Conservation (phyloP, 1,140 invertebrate species). For the Bombus consobrinus region DNA sequence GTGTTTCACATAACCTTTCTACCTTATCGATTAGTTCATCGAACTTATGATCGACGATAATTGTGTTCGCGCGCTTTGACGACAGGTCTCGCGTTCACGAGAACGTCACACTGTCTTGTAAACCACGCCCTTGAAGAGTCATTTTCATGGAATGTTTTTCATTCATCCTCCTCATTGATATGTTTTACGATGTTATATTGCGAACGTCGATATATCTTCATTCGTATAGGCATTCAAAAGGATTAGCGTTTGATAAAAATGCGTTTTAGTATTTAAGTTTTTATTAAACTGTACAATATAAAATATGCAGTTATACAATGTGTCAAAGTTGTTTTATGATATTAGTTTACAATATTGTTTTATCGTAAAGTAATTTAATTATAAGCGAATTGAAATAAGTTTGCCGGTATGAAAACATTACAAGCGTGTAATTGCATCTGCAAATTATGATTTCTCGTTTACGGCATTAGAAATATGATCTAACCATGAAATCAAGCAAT, state of each 20-base stretch:
- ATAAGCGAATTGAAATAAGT: too few species aligned
- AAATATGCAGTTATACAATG: not conserved
- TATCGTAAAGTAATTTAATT: not conserved
- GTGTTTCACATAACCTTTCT: too few species aligned
- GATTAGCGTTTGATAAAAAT: not conserved
- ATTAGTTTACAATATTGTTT: not conserved
- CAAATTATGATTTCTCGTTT: not conserved
- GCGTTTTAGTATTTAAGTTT: not conserved
- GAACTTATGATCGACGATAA: conserved; percentile 1
- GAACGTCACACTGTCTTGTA: conserved; percentile 59
- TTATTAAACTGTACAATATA: not conserved
- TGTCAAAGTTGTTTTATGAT: not conserved
- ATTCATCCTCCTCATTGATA: not conserved
- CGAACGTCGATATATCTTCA: not conserved
- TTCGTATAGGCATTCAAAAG: not conserved
- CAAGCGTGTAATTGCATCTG: not conserved
- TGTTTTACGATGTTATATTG: not conserved
- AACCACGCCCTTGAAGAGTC: conserved; percentile 59
- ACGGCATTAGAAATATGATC: not conserved
- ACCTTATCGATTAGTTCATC: conserved; percentile 29
- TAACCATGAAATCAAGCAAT: not conserved
- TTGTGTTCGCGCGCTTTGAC: conserved; percentile 26
- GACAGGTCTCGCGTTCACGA: conserved; percentile 40
- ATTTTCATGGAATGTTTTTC: not conserved
- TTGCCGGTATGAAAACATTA: not conserved